These are phyloP conservation scores for Agrochola circellaris DNA, from an alignment of 2,888 invertebrate species.

Conservation along the genomic window DNA sequence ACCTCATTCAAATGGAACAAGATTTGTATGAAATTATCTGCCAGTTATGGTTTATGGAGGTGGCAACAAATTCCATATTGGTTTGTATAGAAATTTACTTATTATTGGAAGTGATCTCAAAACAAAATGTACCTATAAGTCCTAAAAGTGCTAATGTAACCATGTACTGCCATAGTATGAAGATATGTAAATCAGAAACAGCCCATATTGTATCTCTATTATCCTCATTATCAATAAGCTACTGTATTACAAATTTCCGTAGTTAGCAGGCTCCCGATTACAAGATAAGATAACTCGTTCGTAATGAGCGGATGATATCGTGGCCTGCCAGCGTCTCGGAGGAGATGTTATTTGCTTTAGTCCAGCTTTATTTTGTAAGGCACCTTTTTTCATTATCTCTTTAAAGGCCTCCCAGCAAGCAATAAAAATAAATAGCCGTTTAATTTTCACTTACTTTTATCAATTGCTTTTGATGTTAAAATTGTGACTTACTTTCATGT, in stretches of 20 bases:
- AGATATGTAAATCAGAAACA: too few relatives aligned
- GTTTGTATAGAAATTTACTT: background rate
- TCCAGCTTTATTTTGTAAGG: background rate
- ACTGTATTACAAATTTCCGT: too few relatives aligned
- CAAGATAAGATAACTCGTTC: conserved; percentile 7
- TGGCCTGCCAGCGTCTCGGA: background rate
- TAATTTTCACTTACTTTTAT: background rate
- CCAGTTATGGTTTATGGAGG: background rate
- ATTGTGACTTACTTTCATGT: background rate
- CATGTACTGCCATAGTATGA: background rate
- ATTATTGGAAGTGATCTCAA: background rate
- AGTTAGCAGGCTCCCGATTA: background rate
- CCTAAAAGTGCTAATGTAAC: background rate
- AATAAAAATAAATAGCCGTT: background rate
- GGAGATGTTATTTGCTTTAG: conserved; percentile 29
- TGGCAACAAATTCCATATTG: background rate
- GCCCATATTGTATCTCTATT: background rate
- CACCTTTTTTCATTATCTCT: background rate
- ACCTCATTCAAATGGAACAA: background rate
- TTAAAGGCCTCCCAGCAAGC: background rate
- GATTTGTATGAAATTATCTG: background rate
- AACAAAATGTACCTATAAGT: background rate
- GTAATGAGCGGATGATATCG: conserved; percentile 14
- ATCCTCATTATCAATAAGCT: background rate
- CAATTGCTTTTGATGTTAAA: background rate